Evolutionary conservation across 2,888 invertebrate species (phyloP).

Genomic region (Empis livida): DNA sequence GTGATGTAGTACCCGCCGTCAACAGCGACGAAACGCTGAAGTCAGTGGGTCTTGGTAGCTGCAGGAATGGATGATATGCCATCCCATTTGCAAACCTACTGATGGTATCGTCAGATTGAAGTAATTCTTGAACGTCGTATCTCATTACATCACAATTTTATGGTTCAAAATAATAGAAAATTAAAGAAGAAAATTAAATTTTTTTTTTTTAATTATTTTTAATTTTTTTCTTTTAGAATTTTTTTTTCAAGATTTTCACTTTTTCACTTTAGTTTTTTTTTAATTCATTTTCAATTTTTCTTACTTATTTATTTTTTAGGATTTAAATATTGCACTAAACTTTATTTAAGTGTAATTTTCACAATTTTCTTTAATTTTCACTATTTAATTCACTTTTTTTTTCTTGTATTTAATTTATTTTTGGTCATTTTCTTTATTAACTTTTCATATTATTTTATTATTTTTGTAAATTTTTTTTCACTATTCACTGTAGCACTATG

Average conservation of each 20-base stretch:
- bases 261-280: conserved; percentile 4
- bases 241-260: not conserved
- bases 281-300: conserved; percentile 3
- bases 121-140: conserved; percentile 39
- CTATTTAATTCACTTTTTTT: not conserved
- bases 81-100: conserved; percentile 44
- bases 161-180: not conserved
- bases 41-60: conserved; percentile 83
- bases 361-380: not conserved
- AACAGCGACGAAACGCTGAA: conserved; percentile 85
- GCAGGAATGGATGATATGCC: conserved; percentile 77
- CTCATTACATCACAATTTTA: conserved; percentile 37
- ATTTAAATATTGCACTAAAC: too few species aligned
- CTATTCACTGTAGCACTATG: not conserved
- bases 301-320: not conserved
- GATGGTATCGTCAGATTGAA: conserved; percentile 39
- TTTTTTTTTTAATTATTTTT: conserved; percentile 3
- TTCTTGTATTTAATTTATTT: not conserved
- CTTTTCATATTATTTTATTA: not conserved
- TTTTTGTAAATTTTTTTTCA: not conserved
- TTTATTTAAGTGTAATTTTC: not conserved
- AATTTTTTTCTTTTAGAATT: conserved; percentile 4
- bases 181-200: not conserved
- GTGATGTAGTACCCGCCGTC: conserved; percentile 51
- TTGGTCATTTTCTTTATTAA: not conserved